Base-by-base conservation (phyloP, 2,888 invertebrate species). In the Dynastes maya region DNA sequence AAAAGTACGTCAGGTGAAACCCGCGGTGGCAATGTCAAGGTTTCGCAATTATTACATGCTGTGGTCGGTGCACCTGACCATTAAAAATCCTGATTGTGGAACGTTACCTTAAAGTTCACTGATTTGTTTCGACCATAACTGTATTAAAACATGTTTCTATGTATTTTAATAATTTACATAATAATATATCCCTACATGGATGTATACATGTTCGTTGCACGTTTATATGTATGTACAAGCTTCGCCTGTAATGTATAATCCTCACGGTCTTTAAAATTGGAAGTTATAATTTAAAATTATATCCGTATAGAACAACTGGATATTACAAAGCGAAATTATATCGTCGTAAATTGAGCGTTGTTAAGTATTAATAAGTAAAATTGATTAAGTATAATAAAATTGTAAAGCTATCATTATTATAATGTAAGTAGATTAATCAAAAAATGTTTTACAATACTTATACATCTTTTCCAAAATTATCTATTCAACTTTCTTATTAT, bases 11-110 rank as follows among this genome's bases (percentile, higher is more conserved):
- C 72, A 74, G 72, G 72, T 61, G 72, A 74, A 74, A 67, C 53
- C 76, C 53, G n/a, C 67, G 37, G 51, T 55, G 76, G 76, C 76
- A 76, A 76, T 76, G 76, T 76, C 76, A 76, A 76, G 76, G 76
- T 68, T 76, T 76, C 68, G 58, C 76, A 76, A 76, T 76, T 76
- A 76, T 67, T 67, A 67, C 67, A 22, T 27, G 45, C 37, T 58
- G 45, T 75, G 67, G 76, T 55, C 67, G 40, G 76, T 71, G 61
- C 72, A 61, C 72, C 61, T 74, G 72, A 63, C 61, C 58, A 63
- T 74, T 67, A 55, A 76, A 76, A 76, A 76, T 68, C 40, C 67
- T 68, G 68, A 67, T 64, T 67, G 55, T 22, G 29, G 55, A 76
- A 68, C 45, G 58, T 68, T 74, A 16, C 45, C 29, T 61, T 63